Evolutionary conservation across 2,888 invertebrate species (phyloP).

Genomic region (Dicycla oo): DNA sequence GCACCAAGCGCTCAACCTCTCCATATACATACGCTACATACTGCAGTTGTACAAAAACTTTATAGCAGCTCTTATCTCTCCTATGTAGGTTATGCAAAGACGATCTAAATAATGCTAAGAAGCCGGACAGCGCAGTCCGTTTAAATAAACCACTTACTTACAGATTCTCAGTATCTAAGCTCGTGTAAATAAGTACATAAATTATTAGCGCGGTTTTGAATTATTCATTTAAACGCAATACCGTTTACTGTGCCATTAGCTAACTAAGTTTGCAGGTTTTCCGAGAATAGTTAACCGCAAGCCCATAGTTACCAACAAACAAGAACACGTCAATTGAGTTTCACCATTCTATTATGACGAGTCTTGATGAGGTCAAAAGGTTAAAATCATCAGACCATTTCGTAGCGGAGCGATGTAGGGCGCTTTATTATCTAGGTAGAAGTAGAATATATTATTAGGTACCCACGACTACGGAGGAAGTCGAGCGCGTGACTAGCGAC

Average conservation of each 20-base stretch:
- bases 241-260: constrained; percentile 69
- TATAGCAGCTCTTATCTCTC: constrained; percentile 20
- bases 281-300: constrained; percentile 69
- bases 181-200: constrained; percentile 64
- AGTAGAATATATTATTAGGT: constrained; percentile 9
- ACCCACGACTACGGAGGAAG: constrained; percentile 54
- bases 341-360: constrained; percentile 63
- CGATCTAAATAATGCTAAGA: constrained; percentile 34
- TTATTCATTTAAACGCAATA: constrained; percentile 77
- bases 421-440: constrained; percentile 38
- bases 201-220: constrained; percentile 70
- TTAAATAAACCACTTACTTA: constrained; percentile 56
- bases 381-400: constrained; percentile 72
- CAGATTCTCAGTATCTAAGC: constrained; percentile 63
- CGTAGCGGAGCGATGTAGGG: constrained; percentile 36
- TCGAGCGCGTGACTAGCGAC: constrained; percentile 70
- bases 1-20: constrained; percentile 58
- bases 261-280: constrained; percentile 69
- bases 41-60: constrained; percentile 31
- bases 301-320: constrained; percentile 58
- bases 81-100: constrained; percentile 36
- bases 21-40: constrained; percentile 36
- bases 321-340: constrained; percentile 66
- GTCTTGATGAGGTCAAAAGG: constrained; percentile 72
- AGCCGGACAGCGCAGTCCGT: constrained; percentile 42